These are phyloP conservation scores for Cardinalis cardinalis DNA, from an alignment of 2,113 vertebrate genomes.

Conservation along the genomic window DNA sequence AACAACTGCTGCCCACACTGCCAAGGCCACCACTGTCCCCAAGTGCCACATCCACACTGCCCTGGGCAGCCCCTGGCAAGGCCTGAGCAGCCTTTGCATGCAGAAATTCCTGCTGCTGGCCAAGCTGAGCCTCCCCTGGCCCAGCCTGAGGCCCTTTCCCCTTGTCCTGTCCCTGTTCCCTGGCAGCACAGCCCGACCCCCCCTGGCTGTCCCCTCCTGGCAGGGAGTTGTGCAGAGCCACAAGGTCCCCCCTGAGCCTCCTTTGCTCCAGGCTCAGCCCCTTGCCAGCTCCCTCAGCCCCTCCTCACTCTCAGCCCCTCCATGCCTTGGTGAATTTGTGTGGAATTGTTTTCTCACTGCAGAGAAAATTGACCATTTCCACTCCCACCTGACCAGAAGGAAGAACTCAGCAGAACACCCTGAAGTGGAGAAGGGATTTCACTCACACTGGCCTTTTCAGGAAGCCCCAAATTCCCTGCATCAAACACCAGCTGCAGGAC, in stretches of 20 bases:
- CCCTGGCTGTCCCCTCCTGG: neutral
- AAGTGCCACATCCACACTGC: neutral
- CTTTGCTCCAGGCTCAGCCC: neutral
- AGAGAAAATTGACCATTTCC: neutral
- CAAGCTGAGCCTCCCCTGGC: neutral
- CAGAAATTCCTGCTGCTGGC: neutral
- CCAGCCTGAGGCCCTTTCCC: neutral
- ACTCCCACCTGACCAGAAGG: rapidly evolving
- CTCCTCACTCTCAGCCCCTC: neutral
- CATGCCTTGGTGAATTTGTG: rapidly evolving
- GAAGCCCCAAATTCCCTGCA: neutral
- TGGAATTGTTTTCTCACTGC: neutral
- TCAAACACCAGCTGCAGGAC: neutral
- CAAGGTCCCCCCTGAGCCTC: neutral
- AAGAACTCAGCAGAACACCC: neutral
- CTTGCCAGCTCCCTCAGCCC: neutral
- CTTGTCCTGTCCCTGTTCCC: neutral
- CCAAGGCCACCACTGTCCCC: too few species aligned
- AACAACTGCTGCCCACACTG: too few species aligned
- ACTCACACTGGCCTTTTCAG: neutral
- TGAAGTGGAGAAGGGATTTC: too few species aligned
- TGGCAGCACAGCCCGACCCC: neutral
- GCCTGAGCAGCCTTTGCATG: neutral
- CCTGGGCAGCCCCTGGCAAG: neutral
- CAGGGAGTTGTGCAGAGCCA: neutral